phyloP scores from a whole-genome alignment of 2,113 vertebrate genomes.

The Centropus unirufus region DNA sequence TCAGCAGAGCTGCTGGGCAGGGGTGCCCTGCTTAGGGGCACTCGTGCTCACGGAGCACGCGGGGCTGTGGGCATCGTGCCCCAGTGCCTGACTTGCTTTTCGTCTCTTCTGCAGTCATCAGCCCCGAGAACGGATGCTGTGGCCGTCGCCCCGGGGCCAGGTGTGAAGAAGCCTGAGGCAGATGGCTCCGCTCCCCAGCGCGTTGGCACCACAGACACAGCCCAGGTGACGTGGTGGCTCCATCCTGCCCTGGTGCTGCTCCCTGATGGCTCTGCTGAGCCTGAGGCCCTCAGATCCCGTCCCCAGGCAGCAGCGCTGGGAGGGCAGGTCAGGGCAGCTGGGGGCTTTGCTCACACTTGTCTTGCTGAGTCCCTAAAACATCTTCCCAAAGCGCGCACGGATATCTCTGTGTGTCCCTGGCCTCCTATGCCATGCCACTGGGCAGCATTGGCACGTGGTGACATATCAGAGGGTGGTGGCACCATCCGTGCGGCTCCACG shows the following conservation, averaged over 20 bases:
- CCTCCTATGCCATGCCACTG: background rate
- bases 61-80: background rate
- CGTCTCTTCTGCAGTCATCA: constrained; percentile 42
- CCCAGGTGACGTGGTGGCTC: constrained; percentile 56
- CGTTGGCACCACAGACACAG: constrained; percentile 9
- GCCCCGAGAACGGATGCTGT: constrained; percentile 48
- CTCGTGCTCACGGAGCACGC: background rate
- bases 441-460: background rate
- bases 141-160: constrained; percentile 1
- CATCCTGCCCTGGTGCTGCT: fast-evolving
- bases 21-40: background rate
- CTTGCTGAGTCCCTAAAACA: background rate
- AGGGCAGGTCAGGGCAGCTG: fast-evolving
- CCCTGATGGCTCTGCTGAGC: background rate
- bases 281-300: background rate
- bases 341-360: background rate
- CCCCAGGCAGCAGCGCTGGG: background rate
- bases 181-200: constrained; percentile 53
- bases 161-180: constrained; percentile 71
- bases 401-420: background rate
- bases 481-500: fast-evolving
- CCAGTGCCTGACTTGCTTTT: background rate
- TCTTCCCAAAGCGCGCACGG: background rate
- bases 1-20: background rate
- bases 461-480: background rate